phyloP scores from a whole-genome alignment of 2,888 invertebrate genomes.

The Mesochorus sp. region DNA sequence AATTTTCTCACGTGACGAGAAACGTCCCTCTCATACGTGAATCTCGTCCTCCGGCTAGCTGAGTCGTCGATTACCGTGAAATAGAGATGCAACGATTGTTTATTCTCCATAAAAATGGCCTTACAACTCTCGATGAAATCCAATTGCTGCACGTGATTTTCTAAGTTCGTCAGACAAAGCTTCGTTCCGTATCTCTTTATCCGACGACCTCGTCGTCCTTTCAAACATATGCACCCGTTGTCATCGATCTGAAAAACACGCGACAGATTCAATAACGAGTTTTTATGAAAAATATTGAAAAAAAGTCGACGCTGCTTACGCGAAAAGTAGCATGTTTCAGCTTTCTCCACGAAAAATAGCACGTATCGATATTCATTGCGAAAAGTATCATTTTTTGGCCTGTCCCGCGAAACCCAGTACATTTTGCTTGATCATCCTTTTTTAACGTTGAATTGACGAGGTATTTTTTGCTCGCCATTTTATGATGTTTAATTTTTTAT shows the following conservation, averaged over 20 bases:
- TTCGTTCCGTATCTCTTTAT: constrained; percentile 91
- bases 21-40: constrained; percentile 69
- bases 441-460: too few species aligned
- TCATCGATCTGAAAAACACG: constrained; percentile 80
- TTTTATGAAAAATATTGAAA: too few species aligned
- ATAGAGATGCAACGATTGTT: constrained; percentile 80
- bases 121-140: constrained; percentile 83
- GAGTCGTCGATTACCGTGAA: constrained; percentile 78
- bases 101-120: constrained; percentile 83
- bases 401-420: too few species aligned
- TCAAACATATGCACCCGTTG: constrained; percentile 84
- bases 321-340: too few species aligned
- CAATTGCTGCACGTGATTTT: constrained; percentile 82
- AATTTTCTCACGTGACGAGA: constrained; percentile 81
- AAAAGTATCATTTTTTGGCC: too few species aligned
- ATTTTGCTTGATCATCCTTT: too few species aligned
- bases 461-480: too few species aligned
- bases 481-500: too few species aligned
- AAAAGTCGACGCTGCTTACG: too few species aligned
- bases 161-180: constrained; percentile 85
- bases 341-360: too few species aligned
- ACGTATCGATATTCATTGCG: too few species aligned
- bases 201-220: constrained; percentile 87
- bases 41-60: constrained; percentile 70
- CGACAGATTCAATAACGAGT: too few species aligned